A percentile compares a stretch with the other conserved stretches of the same genome.
phyloP scores from a whole-genome alignment of 2,113 vertebrate species.

The Gambusia affinis region DNA sequence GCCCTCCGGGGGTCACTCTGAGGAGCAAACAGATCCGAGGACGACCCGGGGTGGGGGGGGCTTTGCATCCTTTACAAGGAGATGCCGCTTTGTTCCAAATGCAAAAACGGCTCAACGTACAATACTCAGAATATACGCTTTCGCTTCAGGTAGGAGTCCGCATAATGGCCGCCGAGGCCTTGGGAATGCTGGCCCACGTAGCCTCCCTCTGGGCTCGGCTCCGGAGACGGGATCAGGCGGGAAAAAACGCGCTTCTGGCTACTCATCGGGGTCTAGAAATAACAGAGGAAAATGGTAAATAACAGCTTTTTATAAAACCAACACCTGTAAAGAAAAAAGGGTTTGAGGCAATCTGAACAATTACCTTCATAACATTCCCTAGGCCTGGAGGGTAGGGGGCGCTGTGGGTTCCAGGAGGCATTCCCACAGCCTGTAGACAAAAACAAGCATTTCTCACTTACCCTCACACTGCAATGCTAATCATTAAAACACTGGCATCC shows the following conservation, averaged over 20 bases:
- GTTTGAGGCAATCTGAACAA: neutral
- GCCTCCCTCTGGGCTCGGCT: constrained; percentile 90
- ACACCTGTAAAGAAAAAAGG: neutral
- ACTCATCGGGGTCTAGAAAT: constrained; percentile 84
- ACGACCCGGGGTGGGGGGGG: constrained; percentile 8
- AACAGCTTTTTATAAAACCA: neutral
- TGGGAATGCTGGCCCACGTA: constrained; percentile 95
- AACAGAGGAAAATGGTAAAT: neutral
- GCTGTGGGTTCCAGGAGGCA: constrained; percentile 81
- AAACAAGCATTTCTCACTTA: constrained; percentile 20
- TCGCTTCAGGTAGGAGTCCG: constrained; percentile 93
- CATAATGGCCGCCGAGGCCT: constrained; percentile 92
- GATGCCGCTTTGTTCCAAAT: constrained; percentile 23
- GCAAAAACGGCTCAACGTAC: constrained; percentile 20
- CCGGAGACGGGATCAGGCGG: constrained; percentile 90
- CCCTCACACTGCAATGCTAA: neutral
- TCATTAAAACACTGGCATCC: constrained; percentile 25
- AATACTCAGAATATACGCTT: constrained; percentile 88
- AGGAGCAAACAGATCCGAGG: constrained; percentile 41
- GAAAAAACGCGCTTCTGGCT: constrained; percentile 90
- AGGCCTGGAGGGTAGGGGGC: constrained; percentile 78
- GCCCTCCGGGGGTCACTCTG: constrained; percentile 61
- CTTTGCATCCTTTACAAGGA: constrained; percentile 15
- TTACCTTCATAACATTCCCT: constrained; percentile 83
- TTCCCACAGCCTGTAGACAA: constrained; percentile 82